These are phyloP conservation scores for Adelphocoris suturalis DNA, from an alignment of 2,888 invertebrate species.

Conservation along the genomic window DNA sequence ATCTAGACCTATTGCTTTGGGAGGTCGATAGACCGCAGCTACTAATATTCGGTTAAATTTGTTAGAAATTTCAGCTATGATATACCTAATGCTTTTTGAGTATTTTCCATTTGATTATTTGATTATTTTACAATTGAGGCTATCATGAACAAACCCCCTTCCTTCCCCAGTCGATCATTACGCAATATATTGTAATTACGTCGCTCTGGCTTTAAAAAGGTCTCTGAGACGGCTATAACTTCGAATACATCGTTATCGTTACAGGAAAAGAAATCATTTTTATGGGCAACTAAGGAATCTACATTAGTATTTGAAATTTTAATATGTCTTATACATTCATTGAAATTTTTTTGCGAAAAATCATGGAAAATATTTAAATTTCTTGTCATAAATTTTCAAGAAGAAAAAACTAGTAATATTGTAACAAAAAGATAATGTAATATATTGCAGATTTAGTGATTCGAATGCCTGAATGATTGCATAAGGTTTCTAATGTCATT, in stretches of 20 bases:
- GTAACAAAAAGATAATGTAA: too few relatives aligned
- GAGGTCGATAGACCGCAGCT: constrained; percentile 40
- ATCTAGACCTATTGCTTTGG: constrained; percentile 36
- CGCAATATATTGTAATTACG: constrained; percentile 6
- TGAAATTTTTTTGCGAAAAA: not conserved
- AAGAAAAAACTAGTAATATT: too few relatives aligned
- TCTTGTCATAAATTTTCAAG: too few relatives aligned
- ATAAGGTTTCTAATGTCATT: too few relatives aligned
- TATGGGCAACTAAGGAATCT: not conserved
- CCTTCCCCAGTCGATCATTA: constrained; percentile 23
- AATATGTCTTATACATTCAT: not conserved
- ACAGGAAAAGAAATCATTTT: not conserved
- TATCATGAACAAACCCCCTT: constrained; percentile 45
- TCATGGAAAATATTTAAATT: not conserved
- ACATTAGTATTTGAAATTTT: constrained; percentile 1
- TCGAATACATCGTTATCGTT: constrained; percentile 31
- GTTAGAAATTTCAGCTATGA: constrained; percentile 5
- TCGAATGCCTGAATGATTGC: too few relatives aligned
- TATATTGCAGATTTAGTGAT: too few relatives aligned
- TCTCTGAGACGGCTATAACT: not conserved
- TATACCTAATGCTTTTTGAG: not conserved
- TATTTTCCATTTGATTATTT: not conserved
- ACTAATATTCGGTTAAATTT: not conserved
- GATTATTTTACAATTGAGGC: constrained; percentile 3
- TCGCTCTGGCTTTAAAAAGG: constrained; percentile 20